A percentile compares a stretch with the other conserved stretches of the same genome.
phyloP scores from a whole-genome alignment of 2,797 vertebrate genomes.

The Hypotaenidia philippensis region DNA sequence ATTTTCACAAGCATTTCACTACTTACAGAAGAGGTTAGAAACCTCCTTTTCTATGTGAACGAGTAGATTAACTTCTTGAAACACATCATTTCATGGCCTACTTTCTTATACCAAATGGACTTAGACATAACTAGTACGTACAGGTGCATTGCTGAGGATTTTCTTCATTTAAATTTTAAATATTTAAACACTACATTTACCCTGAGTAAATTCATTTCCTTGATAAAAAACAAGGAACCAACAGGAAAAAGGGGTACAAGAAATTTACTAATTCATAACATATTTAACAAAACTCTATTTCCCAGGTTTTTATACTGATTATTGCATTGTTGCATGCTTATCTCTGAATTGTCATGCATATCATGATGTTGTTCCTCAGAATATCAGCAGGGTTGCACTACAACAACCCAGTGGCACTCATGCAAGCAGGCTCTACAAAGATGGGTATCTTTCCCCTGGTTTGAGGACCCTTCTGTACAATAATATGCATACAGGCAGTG shows the following conservation, averaged over 20 bases:
- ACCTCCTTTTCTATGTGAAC: constrained; percentile 54
- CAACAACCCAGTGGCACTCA: not conserved
- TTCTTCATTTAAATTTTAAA: constrained; percentile 75
- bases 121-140: constrained; percentile 64
- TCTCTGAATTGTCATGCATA: not conserved
- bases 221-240: not conserved
- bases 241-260: accelerated
- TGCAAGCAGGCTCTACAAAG: not conserved
- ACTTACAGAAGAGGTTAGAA: constrained; percentile 49
- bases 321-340: not conserved
- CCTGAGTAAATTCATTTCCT: constrained; percentile 44
- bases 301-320: not conserved
- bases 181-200: constrained; percentile 65
- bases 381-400: not conserved
- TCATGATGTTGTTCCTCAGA: not conserved
- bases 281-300: not conserved
- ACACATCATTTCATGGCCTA: constrained; percentile 68
- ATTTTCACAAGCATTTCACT: constrained; percentile 43
- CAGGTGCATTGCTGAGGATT: constrained; percentile 57
- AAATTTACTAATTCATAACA: not conserved
- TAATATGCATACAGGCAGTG: accelerated
- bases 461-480: not conserved
- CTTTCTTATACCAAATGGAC: constrained; percentile 67
- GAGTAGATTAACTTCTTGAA: constrained; percentile 58
- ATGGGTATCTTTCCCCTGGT: not conserved